Evolutionary conservation across 2,888 invertebrate species (phyloP), one percentile per base, ranked within the genome.

Genomic region (Thecophora atra): DNA sequence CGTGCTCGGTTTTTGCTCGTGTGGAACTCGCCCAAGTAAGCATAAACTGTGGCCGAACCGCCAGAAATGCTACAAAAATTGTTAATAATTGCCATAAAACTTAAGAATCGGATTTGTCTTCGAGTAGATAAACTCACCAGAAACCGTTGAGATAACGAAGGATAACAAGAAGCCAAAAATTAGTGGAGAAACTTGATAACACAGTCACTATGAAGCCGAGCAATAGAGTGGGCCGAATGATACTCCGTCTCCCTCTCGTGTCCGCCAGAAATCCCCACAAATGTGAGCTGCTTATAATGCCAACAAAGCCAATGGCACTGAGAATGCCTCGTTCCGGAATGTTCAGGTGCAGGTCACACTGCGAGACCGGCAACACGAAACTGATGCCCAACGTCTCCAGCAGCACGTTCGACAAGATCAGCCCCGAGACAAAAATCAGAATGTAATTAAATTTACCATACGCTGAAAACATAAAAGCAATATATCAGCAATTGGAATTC

Each of bases 181-280:
- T 82, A 24, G 87, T 87, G 4, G 88, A 82, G 44, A 89, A 80
- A 77, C 89, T 88, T 6, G 89, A 88, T 1, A 86, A 71, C 24
- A 89, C 76, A 19, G 88, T 88, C n/a, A 87, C 82, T 3, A 87
- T 63, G 42, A 88, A 87, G 70, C 88, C 88, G 6, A 86, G 75
- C 11, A 88, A 72, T 69, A 89, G 80, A 24, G 89, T 87, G 19
- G 88, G 82, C n/a, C 88, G 80, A 30, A 89, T 84, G 1, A 87
- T 85, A 63, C 83, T 86, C 76, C 87, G 84, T 70, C 89, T 79
- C 11, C 90, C 90, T 72, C 82, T 85, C 7, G 88, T 88, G 76
- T 90, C 89, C 0, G 89, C 89, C 52, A 89, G 77, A 77, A 88
- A 88, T 8, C 90, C 90, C 89, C 89, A 89, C 60, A 89, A 79